Percentiles rank a stretch among this genome's conserved stretches.
Conservation (phyloP, 2,797 vertebrate genomes). For the Chromis chromis region DNA sequence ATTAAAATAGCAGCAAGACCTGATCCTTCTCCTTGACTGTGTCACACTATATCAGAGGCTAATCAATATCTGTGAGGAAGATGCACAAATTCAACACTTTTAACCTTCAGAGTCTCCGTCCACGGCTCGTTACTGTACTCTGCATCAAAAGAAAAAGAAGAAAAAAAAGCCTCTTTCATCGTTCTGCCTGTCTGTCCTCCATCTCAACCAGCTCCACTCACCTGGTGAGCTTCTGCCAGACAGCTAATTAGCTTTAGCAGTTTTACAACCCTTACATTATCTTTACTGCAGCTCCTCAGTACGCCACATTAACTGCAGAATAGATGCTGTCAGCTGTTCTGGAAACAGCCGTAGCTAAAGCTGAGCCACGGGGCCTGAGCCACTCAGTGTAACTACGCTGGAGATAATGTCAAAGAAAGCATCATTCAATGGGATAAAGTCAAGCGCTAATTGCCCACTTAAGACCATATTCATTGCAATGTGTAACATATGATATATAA, state of each 20-base stretch:
- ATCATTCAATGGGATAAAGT: slow-evolving; percentile 32
- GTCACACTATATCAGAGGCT: slow-evolving; percentile 7
- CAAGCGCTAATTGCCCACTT: slow-evolving; percentile 49
- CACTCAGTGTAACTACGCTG: slow-evolving; percentile 35
- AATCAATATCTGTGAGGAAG: slow-evolving; percentile 25
- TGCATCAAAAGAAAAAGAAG: not conserved
- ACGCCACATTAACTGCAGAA: slow-evolving; percentile 71
- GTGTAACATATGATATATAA: not conserved
- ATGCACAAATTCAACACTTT: slow-evolving; percentile 33
- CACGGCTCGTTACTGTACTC: slow-evolving; percentile 21
- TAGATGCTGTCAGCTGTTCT: slow-evolving; percentile 67
- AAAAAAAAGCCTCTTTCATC: not conserved
- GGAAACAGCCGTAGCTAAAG: slow-evolving; percentile 43
- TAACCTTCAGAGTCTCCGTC: slow-evolving; percentile 26
- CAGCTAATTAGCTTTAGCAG: slow-evolving; percentile 74
- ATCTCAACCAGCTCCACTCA: slow-evolving; percentile 39
- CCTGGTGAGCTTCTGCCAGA: slow-evolving; percentile 42
- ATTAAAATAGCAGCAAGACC: slow-evolving; percentile 3
- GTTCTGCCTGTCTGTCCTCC: slow-evolving; percentile 32
- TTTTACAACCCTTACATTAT: slow-evolving; percentile 76
- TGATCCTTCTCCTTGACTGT: slow-evolving; percentile 25
- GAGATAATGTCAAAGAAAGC: slow-evolving; percentile 53
- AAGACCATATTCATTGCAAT: slow-evolving; percentile 27
- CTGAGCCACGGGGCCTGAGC: slow-evolving; percentile 29
- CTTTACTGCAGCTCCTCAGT: slow-evolving; percentile 71